phyloP scores from a whole-genome alignment of 2,113 vertebrate genomes.

The Corapipo altera region DNA sequence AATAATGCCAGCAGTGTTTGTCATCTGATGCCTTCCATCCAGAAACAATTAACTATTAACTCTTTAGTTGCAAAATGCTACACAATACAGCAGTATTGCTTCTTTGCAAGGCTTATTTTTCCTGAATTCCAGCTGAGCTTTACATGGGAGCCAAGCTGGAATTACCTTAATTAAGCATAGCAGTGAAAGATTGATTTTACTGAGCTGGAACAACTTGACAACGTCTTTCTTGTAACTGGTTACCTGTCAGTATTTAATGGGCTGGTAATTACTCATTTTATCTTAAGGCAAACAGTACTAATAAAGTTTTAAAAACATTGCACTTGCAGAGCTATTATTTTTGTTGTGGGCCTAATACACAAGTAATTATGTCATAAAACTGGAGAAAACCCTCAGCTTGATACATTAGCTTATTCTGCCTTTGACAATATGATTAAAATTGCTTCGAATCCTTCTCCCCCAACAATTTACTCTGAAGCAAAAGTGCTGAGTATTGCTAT shows the following conservation, averaged over 20 bases:
- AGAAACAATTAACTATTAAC: background rate
- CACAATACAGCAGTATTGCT: background rate
- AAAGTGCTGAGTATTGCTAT: background rate
- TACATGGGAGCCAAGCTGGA: background rate
- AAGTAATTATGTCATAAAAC: conserved; percentile 60
- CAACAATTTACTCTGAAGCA: background rate
- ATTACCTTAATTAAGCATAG: background rate
- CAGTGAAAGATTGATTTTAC: background rate
- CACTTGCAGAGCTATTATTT: conserved; percentile 28
- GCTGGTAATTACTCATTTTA: conserved; percentile 52
- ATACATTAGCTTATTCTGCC: conserved; percentile 58
- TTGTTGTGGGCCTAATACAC: conserved; percentile 6
- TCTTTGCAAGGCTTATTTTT: background rate
- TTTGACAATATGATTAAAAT: conserved; percentile 68
- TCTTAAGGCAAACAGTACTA: conserved; percentile 30
- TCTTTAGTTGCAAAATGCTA: background rate
- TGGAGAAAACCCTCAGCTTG: conserved; percentile 1
- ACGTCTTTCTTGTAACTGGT: background rate
- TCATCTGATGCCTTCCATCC: background rate
- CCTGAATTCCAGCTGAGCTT: background rate
- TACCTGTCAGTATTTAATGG: conserved; percentile 45
- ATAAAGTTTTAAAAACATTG: conserved; percentile 35
- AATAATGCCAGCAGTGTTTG: background rate
- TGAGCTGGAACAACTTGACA: conserved; percentile 9
- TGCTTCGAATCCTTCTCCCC: background rate